phyloP scores from a whole-genome alignment of 2,113 vertebrate genomes.

The Pelvicachromis taeniatus region DNA sequence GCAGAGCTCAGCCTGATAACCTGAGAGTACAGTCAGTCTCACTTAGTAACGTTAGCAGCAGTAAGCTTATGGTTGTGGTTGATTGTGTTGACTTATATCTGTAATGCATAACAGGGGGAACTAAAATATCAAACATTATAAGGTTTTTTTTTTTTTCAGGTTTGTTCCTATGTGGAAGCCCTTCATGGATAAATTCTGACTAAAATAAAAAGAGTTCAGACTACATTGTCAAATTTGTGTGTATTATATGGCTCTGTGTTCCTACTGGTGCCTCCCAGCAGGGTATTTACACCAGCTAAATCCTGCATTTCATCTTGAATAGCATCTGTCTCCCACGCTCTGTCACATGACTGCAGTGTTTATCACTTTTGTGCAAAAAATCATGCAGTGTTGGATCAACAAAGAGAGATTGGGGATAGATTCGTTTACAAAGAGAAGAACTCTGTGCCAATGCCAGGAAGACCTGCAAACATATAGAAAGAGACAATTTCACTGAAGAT shows the following conservation, averaged over 20 bases:
- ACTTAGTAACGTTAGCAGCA: not conserved
- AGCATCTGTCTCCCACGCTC: slow-evolving; percentile 63
- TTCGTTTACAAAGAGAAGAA: not conserved
- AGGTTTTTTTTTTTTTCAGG: not conserved
- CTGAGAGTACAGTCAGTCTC: not conserved
- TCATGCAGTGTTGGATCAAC: slow-evolving; percentile 46
- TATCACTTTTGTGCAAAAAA: slow-evolving; percentile 37
- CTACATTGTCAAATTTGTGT: not conserved
- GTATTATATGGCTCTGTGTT: not conserved
- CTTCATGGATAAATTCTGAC: not conserved
- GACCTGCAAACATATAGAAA: not conserved
- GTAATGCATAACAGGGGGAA: not conserved
- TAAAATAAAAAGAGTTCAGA: not conserved
- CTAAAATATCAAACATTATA: not conserved
- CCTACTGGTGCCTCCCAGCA: slow-evolving; percentile 12
- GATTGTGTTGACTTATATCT: not conserved
- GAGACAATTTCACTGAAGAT: not conserved
- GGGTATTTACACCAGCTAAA: slow-evolving; percentile 44
- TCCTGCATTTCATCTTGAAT: slow-evolving; percentile 59
- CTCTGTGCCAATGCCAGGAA: not conserved
- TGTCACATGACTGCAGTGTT: slow-evolving; percentile 53
- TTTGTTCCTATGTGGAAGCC: not conserved
- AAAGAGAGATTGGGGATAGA: slow-evolving; percentile 28
- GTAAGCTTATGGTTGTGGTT: not conserved
- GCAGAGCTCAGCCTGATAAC: not conserved